phyloP scores from a whole-genome alignment of 2,113 vertebrate genomes.

The Rhineura floridana region DNA sequence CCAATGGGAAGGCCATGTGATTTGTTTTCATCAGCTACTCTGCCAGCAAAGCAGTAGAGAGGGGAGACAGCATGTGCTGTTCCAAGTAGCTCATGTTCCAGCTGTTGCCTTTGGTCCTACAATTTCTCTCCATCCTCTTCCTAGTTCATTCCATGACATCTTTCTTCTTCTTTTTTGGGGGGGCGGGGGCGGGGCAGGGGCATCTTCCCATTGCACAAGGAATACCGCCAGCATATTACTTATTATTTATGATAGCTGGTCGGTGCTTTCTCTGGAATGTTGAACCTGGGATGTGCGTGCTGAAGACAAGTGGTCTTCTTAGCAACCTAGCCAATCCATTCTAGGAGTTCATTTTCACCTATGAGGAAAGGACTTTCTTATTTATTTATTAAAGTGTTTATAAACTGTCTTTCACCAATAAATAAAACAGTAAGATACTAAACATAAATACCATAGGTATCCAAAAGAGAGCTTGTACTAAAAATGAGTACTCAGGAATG shows the following conservation, averaged over 20 bases:
- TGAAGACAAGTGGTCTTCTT: background rate
- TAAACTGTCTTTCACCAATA: too few species aligned
- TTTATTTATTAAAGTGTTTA: too few species aligned
- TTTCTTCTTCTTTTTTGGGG: background rate
- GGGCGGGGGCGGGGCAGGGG: too few species aligned
- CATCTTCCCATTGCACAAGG: background rate
- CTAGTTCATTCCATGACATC: background rate
- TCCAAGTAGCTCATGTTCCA: accelerated
- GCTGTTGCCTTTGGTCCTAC: background rate
- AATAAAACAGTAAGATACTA: too few species aligned
- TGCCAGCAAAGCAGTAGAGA: background rate
- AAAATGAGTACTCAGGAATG: too few species aligned
- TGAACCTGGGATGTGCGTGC: background rate
- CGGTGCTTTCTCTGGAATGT: background rate
- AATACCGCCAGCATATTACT: too few species aligned
- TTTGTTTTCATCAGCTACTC: accelerated
- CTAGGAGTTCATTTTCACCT: background rate
- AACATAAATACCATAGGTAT: too few species aligned
- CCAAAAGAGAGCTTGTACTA: too few species aligned
- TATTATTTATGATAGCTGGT: too few species aligned
- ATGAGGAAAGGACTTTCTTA: background rate
- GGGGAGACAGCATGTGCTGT: background rate
- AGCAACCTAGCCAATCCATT: background rate
- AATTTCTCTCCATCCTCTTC: background rate
- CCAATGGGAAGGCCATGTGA: background rate